Evolutionary conservation across 2,113 vertebrate genomes (phyloP).

Genomic region (Lasiurus cinereus): DNA sequence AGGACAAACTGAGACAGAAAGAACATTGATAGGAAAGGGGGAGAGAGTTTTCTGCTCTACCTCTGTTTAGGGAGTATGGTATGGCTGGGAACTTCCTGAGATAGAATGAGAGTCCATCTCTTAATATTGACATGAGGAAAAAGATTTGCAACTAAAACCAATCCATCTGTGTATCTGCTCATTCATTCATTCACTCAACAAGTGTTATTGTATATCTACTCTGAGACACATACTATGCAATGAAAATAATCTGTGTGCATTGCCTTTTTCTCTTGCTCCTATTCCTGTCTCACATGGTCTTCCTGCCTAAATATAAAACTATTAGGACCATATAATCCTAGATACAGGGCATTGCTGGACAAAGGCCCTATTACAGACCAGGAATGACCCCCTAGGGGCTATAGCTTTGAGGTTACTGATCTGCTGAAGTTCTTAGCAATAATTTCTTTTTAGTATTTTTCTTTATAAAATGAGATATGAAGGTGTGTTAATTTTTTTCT

Average conservation of each 20-base stretch:
- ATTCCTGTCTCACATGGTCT: not conserved
- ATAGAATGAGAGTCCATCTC: not conserved
- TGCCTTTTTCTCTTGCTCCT: not conserved
- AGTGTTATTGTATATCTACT: not conserved
- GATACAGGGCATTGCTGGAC: not conserved
- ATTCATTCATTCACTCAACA: not conserved
- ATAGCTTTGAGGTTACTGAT: not conserved
- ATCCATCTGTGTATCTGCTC: not conserved
- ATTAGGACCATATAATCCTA: not conserved
- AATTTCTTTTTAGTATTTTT: slow-evolving; percentile 1
- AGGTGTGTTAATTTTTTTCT: not conserved
- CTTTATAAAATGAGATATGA: slow-evolving; percentile 38
- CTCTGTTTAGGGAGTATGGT: not conserved
- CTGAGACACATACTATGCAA: not conserved
- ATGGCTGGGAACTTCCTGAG: not conserved
- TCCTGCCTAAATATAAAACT: not conserved
- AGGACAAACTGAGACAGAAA: not conserved
- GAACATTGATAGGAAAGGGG: not conserved
- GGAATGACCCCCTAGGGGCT: no score
- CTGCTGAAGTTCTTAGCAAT: slow-evolving; percentile 8
- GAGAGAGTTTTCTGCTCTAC: not conserved
- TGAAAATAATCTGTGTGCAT: not conserved
- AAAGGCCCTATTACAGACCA: not conserved
- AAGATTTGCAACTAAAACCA: not conserved
- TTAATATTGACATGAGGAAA: not conserved